Evolutionary conservation across 1,140 invertebrate genomes (phyloP).

Genomic region (Dryas iulia): DNA sequence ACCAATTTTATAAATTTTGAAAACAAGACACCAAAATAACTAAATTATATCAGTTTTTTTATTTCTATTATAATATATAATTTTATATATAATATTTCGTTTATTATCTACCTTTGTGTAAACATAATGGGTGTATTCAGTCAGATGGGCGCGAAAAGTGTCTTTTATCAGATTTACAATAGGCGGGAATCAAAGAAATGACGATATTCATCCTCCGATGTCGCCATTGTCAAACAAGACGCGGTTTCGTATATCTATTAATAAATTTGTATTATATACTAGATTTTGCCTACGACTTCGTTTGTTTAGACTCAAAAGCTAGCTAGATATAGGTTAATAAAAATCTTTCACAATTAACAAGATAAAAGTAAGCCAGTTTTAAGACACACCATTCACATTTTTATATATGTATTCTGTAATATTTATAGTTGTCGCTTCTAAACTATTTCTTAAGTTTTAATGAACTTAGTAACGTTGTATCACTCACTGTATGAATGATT

Average conservation of each 20-base stretch:
- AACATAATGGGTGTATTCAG: conserved; percentile 77
- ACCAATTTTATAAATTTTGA: not conserved
- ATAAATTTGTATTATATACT: not conserved
- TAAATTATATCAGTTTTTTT: not conserved
- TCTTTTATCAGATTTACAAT: conserved; percentile 77
- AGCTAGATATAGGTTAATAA: no score
- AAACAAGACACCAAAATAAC: not conserved
- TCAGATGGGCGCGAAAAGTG: conserved; percentile 72
- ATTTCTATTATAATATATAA: not conserved
- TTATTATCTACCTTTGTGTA: conserved; percentile 68
- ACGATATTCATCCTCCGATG: conserved; percentile 49
- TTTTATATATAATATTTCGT: conserved; percentile 28
- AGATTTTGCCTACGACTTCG: no score
- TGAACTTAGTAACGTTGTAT: no score
- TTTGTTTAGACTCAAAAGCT: no score
- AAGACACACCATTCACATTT: no score
- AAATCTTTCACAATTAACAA: no score
- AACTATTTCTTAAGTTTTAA: no score
- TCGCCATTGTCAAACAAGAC: conserved; percentile 43
- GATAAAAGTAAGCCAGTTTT: no score
- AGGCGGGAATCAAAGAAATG: conserved; percentile 77
- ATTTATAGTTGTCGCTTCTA: no score
- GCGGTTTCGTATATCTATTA: conserved; percentile 23
- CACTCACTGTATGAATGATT: no score
- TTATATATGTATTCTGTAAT: no score